phyloP scores from a whole-genome alignment of 2,888 invertebrate species.

The Thereva unica region DNA sequence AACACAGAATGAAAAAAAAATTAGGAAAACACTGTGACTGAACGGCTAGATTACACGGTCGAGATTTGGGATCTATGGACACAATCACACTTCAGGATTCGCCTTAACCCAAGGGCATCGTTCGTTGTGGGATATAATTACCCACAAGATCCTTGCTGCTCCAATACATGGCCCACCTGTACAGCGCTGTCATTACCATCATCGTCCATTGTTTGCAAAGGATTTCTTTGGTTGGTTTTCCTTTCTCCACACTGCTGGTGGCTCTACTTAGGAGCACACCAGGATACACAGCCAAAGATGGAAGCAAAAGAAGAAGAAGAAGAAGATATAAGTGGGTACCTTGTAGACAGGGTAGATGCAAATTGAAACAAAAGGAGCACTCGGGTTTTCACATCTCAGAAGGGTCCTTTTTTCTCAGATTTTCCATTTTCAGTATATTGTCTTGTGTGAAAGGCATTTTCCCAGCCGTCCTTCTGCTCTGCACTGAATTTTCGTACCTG shows the following conservation, averaged over 20 bases:
- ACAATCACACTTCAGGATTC: background rate
- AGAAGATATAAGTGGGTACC: background rate
- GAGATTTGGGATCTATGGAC: background rate
- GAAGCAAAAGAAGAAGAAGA: background rate
- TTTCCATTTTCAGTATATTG: constrained; percentile 10
- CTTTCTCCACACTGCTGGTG: background rate
- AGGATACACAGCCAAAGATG: background rate
- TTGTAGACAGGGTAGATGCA: constrained; percentile 11
- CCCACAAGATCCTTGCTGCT: constrained; percentile 9
- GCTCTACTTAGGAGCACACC: background rate
- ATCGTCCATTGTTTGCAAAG: constrained; percentile 1
- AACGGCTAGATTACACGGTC: background rate
- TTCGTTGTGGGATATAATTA: constrained; percentile 7
- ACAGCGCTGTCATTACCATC: constrained; percentile 5
- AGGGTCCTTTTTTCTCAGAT: background rate
- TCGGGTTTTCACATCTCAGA: constrained; percentile 9
- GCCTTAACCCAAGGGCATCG: background rate
- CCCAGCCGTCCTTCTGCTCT: background rate
- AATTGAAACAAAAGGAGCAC: constrained; percentile 8
- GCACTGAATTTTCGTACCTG: background rate
- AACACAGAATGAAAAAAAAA: background rate
- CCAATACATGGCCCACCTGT: background rate
- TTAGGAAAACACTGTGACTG: background rate
- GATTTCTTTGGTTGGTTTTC: background rate
- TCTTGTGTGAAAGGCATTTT: constrained; percentile 11